Conservation (phyloP, 2,797 vertebrate genomes). For the Malacoctenus gilli region DNA sequence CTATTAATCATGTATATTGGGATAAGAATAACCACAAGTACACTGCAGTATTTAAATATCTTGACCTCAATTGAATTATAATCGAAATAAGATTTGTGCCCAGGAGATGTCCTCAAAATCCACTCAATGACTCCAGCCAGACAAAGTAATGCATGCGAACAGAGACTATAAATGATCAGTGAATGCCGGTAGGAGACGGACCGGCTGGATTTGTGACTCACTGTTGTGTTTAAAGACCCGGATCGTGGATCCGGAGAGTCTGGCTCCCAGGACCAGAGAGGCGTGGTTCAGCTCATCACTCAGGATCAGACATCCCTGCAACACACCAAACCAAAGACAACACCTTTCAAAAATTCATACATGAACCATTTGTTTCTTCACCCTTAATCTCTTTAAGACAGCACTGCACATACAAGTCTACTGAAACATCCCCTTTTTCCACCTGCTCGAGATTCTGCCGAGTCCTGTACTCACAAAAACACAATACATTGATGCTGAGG, state of each 20-base stretch:
- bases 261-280: conserved; percentile 90
- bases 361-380: neutral
- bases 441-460: neutral
- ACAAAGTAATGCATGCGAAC: neutral
- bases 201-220: conserved; percentile 76
- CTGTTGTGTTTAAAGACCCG: conserved; percentile 95
- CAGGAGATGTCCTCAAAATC: no score
- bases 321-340: conserved; percentile 29
- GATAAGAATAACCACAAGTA: no score
- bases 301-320: conserved; percentile 93
- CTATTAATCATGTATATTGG: neutral
- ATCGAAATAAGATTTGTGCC: no score
- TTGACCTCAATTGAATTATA: no score
- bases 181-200: neutral
- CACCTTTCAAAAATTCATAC: neutral
- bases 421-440: no score
- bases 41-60: no score
- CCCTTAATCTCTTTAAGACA: neutral
- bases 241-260: conserved; percentile 91
- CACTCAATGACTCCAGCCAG: no score
- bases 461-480: neutral
- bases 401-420: neutral
- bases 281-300: conserved; percentile 95
- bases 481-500: no score
- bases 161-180: neutral